phyloP scores from a whole-genome alignment of 1,140 invertebrate species.

The Laupala kohalensis region DNA sequence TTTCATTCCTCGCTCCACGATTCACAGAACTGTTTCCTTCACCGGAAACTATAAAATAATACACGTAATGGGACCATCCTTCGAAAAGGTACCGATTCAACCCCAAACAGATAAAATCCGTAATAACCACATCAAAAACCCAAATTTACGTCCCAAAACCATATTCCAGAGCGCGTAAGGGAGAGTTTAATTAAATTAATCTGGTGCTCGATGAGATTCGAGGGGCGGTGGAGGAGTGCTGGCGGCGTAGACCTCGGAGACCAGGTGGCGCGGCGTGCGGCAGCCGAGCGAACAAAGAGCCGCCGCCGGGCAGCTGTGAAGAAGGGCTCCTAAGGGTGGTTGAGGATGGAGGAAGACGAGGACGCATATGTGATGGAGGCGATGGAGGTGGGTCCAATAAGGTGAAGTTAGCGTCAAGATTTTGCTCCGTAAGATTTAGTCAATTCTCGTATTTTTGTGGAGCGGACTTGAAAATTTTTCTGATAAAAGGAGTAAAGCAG shows the following conservation, averaged over 20 bases:
- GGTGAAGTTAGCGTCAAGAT: too few relatives aligned
- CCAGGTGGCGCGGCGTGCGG: not conserved
- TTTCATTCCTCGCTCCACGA: too few relatives aligned
- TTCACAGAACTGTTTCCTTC: not conserved
- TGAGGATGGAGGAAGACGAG: too few relatives aligned
- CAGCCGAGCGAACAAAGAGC: not conserved
- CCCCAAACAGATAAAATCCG: not conserved
- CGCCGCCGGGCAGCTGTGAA: not conserved
- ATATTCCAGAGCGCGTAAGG: not conserved
- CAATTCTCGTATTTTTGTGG: too few relatives aligned
- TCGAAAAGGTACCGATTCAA: not conserved
- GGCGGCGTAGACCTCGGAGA: not conserved
- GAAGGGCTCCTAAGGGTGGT: not conserved
- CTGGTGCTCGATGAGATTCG: not conserved
- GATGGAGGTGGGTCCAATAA: too few relatives aligned
- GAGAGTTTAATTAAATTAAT: not conserved
- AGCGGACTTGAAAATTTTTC: too few relatives aligned
- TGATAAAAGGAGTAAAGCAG: too few relatives aligned
- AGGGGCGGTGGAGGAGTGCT: too few relatives aligned
- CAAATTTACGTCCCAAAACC: not conserved
- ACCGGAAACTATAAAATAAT: not conserved
- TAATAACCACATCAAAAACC: not conserved
- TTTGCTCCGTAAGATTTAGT: too few relatives aligned
- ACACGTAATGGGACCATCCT: not conserved
- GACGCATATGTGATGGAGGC: too few relatives aligned